Percentiles rank a stretch among this genome's conserved stretches.
phyloP scores from a whole-genome alignment of 2,888 invertebrate genomes.

The Cheilosia scutellata region DNA sequence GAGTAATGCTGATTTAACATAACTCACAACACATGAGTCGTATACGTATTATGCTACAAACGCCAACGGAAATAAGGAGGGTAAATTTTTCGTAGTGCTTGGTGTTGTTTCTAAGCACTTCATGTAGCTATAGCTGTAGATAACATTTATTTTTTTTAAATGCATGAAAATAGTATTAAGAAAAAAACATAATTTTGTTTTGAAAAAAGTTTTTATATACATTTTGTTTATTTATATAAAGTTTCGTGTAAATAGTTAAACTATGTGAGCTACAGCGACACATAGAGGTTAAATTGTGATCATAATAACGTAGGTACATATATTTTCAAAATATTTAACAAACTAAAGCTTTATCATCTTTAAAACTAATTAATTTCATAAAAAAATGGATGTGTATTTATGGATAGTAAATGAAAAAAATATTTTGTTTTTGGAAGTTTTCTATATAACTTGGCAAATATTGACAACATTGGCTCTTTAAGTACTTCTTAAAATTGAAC shows the following conservation, averaged over 20 bases:
- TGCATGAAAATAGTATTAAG: too few relatives aligned
- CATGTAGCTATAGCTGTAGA: too few relatives aligned
- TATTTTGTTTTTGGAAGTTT: background rate
- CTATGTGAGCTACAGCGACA: slow-evolving; percentile 9
- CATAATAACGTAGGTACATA: slow-evolving; percentile 2
- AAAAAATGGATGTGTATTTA: slow-evolving; percentile 8
- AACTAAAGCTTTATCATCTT: slow-evolving; percentile 45
- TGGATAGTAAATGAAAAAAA: background rate
- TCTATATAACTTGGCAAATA: slow-evolving; percentile 29
- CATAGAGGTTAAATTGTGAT: slow-evolving; percentile 3
- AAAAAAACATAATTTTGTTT: too few relatives aligned
- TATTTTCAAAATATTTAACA: background rate
- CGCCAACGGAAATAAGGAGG: too few relatives aligned
- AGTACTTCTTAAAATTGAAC: slow-evolving; percentile 55
- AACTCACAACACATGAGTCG: too few relatives aligned
- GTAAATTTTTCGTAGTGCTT: too few relatives aligned
- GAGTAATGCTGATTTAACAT: too few relatives aligned
- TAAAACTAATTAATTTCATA: slow-evolving; percentile 13
- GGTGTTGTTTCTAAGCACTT: too few relatives aligned
- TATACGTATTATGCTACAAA: too few relatives aligned
- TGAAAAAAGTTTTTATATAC: too few relatives aligned
- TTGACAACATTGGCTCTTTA: slow-evolving; percentile 48
- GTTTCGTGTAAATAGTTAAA: slow-evolving; percentile 54
- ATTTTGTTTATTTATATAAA: slow-evolving; percentile 29
- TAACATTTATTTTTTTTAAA: too few relatives aligned